Percentiles rank a stretch among this genome's conserved stretches.
Conservation (phyloP, 2,888 invertebrate genomes). For the Epinotia nisella region DNA sequence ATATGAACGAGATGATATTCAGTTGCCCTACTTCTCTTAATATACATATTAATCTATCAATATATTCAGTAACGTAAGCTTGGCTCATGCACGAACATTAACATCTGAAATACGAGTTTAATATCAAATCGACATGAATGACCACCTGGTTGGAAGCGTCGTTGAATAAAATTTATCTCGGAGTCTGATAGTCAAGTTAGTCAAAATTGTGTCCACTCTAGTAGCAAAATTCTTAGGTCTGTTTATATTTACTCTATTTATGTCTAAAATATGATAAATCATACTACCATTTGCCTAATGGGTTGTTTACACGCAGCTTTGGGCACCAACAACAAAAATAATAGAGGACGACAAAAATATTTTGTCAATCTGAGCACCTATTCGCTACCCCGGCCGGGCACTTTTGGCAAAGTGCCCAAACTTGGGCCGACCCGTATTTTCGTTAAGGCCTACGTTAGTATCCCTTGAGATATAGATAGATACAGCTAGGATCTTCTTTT, state of each 20-base stretch:
- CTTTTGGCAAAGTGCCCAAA: slow-evolving; percentile 33
- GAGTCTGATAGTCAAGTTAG: neutral
- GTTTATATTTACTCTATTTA: neutral
- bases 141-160: too few relatives aligned
- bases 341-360: slow-evolving; percentile 34
- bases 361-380: slow-evolving; percentile 20
- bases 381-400: neutral
- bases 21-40: too few relatives aligned
- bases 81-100: too few relatives aligned
- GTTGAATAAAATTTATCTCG: neutral
- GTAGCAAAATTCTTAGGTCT: neutral
- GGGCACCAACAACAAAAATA: slow-evolving; percentile 32
- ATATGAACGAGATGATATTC: too few relatives aligned
- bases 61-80: too few relatives aligned
- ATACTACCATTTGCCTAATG: slow-evolving; percentile 5
- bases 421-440: slow-evolving; percentile 24
- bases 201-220: neutral
- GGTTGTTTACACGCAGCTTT: slow-evolving; percentile 30
- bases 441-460: slow-evolving; percentile 23
- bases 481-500: neutral
- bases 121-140: too few relatives aligned
- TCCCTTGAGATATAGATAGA: slow-evolving; percentile 6
- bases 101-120: too few relatives aligned
- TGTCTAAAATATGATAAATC: slow-evolving; percentile 17
- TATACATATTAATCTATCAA: too few relatives aligned